Conservation (phyloP, 1,140 invertebrate species). For the Dreissena polymorpha region DNA sequence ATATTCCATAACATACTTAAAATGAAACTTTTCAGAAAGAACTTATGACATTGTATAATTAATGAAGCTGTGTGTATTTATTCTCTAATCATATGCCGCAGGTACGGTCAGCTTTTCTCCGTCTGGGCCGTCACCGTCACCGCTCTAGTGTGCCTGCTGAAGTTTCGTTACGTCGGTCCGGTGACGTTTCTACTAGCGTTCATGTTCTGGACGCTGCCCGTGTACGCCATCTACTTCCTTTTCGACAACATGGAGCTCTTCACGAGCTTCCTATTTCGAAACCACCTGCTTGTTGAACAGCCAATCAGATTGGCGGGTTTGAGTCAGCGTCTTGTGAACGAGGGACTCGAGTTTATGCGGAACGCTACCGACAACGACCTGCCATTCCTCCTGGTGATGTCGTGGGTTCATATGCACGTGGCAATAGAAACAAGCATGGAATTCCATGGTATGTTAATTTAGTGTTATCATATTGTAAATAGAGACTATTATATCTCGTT, state of each 20-base stretch:
- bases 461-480: too few relatives aligned
- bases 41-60: too few relatives aligned
- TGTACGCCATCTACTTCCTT: constrained; percentile 45
- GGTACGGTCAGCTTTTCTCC: constrained; percentile 23
- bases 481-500: too few relatives aligned
- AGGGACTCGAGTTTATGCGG: constrained; percentile 68
- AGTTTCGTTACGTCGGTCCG: constrained; percentile 22
- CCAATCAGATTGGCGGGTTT: constrained; percentile 69
- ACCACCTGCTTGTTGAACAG: constrained; percentile 74
- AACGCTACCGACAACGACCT: constrained; percentile 44
- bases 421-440: constrained; percentile 57
- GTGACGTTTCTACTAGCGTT: constrained; percentile 32
- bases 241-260: constrained; percentile 68
- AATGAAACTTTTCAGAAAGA: too few relatives aligned
- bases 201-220: constrained; percentile 27
- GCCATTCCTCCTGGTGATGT: constrained; percentile 72
- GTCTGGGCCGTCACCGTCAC: constrained; percentile 31
- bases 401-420: constrained; percentile 72
- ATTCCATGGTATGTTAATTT: constrained; percentile 45
- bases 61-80: too few relatives aligned
- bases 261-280: constrained; percentile 76
- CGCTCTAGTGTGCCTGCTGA: constrained; percentile 13
- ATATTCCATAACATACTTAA: too few relatives aligned
- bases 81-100: too few relatives aligned
- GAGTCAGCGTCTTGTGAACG: constrained; percentile 65